Base-by-base conservation (phyloP, 1,140 invertebrate species). In the Brachionus koreanus region DNA sequence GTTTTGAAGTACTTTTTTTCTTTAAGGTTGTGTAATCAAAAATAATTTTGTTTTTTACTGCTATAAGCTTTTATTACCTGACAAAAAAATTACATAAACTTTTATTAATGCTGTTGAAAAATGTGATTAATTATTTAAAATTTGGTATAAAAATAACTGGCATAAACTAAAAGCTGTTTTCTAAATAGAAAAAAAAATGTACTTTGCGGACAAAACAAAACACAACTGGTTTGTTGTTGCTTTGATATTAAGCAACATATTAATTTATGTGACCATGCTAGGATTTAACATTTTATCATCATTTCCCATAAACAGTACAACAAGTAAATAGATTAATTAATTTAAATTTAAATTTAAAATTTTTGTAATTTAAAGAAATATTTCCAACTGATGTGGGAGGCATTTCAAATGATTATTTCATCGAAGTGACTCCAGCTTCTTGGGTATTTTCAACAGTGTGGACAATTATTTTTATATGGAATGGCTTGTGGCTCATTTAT, bases 381-480 rank as follows among this genome's bases (percentile, higher is more conserved):
- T 87, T 85, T 69, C 61, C 67, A 12, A 85, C 84, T 81, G 83
- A 74, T 19, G 85, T 84, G 19, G 84, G 85, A n/a, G 83, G 84
- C 25, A 83, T 87, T 4, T 86, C 86, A 2, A 75, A 85, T 65
- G 10, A 52, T n/a, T 87, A 77, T 69, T 83, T 83, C 37, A 63
- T 86, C 3, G 82, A 86, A 29, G 84, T 87, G 19, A 87, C 87
- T 3, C 87, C 86, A 25, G 85, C 86, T 5, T 85, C 85, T 12
- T 86, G 85, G 85, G 86, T 85, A 1, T 87, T 87, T 83, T 84
- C 84, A 52, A 35, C 61, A 12, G 86, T 87, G 13, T 87, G 86
- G 86, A 85, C 85, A 10, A 84, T 85, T 19, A 87, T 87, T 33
- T 87, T 86, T 82, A 65, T 84, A 7, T 87, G 86, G 86, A 84